Base-by-base conservation (phyloP, 1,140 invertebrate species). In the Atta texana region DNA sequence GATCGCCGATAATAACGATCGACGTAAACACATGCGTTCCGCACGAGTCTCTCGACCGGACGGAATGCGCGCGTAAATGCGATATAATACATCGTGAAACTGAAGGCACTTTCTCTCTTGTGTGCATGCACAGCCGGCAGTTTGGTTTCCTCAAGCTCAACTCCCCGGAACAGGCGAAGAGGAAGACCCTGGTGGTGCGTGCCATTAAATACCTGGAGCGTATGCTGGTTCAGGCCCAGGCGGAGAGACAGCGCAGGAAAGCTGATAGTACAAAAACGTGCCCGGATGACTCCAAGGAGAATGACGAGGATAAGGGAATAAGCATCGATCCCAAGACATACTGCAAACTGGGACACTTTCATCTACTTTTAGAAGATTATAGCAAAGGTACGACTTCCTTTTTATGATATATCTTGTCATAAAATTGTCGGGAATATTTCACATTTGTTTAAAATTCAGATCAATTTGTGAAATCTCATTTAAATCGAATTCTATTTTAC, bases 331-430 rank as follows among this genome's bases (percentile, higher is more conserved):
- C 98, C 0, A 98, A 98, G 94, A 98, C 98, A 14, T 99, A 98
- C 93, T 99, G 98, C 92, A 98, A 98, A 95, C 95, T 99, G 39
- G 98, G 98, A 2, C 98, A 99, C 96, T 98, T 99, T 93, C 98
- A 99, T 95, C 96, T 99, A 7, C 95, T 99, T 0, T 95, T 99
- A 5, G 98, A 98, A 95, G 97, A 99, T 94, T 99, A 98, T 95
- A 96, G 96, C 39, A 99, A 99, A 97, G 98, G 98, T 98, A 96
- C 24, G 8, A 28, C 1, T 44, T 44, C 0, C 8, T 44, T 44
- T 10, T 44, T 44, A 44, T 12, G 0, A 10, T 44, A 44, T 10
- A 44, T 0, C 39, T 44, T 44, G 2, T 44, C 7, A 44, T 44
- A 10, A 44, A 44, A 44, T 2, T 44, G 8, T 44, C 10, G 8